Evolutionary conservation across 2,888 invertebrate genomes (phyloP).

Genomic region (Amphiduros pacificus): DNA sequence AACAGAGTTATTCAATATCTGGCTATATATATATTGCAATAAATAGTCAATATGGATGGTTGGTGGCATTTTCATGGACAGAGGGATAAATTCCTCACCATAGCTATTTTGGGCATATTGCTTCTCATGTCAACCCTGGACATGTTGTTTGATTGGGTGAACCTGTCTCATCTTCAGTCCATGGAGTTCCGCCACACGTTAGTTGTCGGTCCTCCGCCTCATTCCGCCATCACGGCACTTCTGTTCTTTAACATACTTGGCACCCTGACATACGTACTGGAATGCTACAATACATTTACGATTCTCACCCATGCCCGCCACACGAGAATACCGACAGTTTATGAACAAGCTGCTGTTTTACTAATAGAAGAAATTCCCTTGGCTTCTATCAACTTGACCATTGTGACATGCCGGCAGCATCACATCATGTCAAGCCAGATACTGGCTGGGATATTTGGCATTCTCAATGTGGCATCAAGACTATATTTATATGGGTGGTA

Average conservation of each 20-base stretch:
- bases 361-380: constrained; percentile 21
- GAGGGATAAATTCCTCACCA: constrained; percentile 20
- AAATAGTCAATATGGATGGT: background rate
- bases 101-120: constrained; percentile 10
- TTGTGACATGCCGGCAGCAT: constrained; percentile 19
- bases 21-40: too few relatives aligned
- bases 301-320: constrained; percentile 20
- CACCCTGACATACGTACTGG: constrained; percentile 14
- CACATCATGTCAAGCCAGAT: constrained; percentile 14
- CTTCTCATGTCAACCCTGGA: constrained; percentile 14
- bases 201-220: constrained; percentile 10
- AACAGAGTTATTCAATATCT: too few relatives aligned
- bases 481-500: constrained; percentile 20
- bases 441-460: constrained; percentile 7
- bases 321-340: constrained; percentile 17
- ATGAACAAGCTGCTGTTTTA: constrained; percentile 22
- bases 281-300: constrained; percentile 15
- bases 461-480: constrained; percentile 16
- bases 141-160: constrained; percentile 18
- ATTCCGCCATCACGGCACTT: constrained; percentile 6
- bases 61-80: constrained; percentile 22
- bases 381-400: constrained; percentile 20
- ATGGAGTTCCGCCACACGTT: constrained; percentile 7
- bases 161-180: constrained; percentile 14
- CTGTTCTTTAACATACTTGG: constrained; percentile 17